Conservation (phyloP, 2,888 invertebrate species). For the Melieria crassipennis region DNA sequence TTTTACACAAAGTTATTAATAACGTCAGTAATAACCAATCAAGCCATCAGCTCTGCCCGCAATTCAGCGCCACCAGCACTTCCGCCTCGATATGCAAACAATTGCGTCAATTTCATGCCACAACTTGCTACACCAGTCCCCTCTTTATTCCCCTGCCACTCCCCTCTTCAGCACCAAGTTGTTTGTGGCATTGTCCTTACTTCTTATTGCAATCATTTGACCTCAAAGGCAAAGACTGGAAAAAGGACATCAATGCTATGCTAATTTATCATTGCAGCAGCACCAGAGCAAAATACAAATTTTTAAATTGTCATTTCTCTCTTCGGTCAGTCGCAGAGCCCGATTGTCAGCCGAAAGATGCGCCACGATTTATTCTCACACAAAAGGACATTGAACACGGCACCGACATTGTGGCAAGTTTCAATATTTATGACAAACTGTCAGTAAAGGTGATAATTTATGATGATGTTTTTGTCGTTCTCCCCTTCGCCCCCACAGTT, state of each 20-base stretch:
- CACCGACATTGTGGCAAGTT: slow-evolving; percentile 48
- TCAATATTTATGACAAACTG: slow-evolving; percentile 59
- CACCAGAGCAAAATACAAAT: slow-evolving; percentile 33
- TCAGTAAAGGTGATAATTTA: slow-evolving; percentile 43
- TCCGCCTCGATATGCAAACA: neutral
- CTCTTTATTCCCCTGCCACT: neutral
- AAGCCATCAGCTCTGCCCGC: neutral
- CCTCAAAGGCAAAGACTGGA: slow-evolving; percentile 9
- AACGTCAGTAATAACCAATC: neutral
- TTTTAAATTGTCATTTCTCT: neutral
- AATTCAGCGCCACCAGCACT: too few relatives aligned
- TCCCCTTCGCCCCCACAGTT: slow-evolving; percentile 30
- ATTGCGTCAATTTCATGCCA: neutral
- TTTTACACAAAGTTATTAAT: slow-evolving; percentile 15
- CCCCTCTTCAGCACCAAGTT: neutral
- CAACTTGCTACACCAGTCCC: too few relatives aligned
- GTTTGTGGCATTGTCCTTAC: slow-evolving; percentile 17
- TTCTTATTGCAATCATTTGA: slow-evolving; percentile 46
- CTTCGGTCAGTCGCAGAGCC: neutral
- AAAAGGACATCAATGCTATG: slow-evolving; percentile 30
- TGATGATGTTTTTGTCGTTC: slow-evolving; percentile 30
- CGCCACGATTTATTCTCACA: neutral
- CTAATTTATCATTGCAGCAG: slow-evolving; percentile 55
- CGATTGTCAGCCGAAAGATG: slow-evolving; percentile 10
- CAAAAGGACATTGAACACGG: neutral